These are phyloP conservation scores for Hyperopisus bebe DNA, from an alignment of 2,113 vertebrate genomes.

Conservation along the genomic window DNA sequence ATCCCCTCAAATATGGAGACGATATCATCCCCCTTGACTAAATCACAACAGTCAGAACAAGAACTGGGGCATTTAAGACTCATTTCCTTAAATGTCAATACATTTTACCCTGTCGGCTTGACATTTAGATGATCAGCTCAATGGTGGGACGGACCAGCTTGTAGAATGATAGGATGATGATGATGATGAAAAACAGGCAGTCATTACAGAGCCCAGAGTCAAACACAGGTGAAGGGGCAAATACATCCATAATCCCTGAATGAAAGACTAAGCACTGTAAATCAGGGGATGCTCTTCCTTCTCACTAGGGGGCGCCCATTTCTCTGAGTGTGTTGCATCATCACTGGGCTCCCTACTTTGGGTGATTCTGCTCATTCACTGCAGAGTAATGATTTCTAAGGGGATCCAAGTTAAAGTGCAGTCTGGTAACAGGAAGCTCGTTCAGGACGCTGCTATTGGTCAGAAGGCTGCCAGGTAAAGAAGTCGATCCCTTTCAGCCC, in stretches of 20 bases:
- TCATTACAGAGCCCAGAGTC: not conserved
- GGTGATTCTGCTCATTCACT: not conserved
- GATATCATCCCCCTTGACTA: not conserved
- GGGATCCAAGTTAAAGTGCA: not conserved
- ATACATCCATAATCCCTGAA: not conserved
- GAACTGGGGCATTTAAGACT: not conserved
- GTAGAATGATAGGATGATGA: not conserved
- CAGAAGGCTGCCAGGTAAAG: conserved; percentile 60
- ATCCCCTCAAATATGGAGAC: not conserved
- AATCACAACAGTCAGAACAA: not conserved
- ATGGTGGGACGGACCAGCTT: not conserved
- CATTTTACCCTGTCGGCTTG: not conserved
- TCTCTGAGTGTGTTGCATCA: not conserved
- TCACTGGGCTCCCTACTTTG: not conserved
- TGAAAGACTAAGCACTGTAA: not conserved
- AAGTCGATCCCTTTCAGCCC: conserved; percentile 73
- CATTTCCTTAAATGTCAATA: not conserved
- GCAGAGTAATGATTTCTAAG: not conserved
- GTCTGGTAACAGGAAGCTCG: not conserved
- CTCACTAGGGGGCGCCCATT: not conserved
- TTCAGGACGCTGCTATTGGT: conserved; percentile 23
- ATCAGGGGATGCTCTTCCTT: not conserved
- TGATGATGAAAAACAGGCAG: not conserved
- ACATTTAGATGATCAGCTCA: not conserved
- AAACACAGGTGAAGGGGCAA: not conserved